Evolutionary conservation across 37 sponge, comb jelly and placozoan genomes (phyloP).

Genomic region (Axinella damicornis): DNA sequence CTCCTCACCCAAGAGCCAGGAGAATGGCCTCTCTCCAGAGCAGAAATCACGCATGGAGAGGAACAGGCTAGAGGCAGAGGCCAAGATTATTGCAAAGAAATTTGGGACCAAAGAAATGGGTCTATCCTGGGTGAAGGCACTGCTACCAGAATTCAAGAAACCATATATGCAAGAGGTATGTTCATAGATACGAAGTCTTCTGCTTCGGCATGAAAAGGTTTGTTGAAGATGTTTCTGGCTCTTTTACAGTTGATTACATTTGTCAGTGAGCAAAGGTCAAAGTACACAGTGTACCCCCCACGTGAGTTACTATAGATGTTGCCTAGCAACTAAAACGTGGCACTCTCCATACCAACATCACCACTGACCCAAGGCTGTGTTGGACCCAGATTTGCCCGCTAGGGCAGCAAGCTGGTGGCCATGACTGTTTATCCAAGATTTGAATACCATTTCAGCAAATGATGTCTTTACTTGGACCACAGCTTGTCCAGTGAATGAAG

Average conservation of each 20-base stretch:
- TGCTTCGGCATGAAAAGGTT: background rate
- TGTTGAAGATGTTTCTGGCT: background rate
- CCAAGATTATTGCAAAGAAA: constrained; percentile 55
- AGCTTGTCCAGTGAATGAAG: constrained; percentile 80
- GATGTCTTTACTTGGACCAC: constrained; percentile 96
- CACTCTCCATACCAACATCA: too few species aligned
- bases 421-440: too few species aligned
- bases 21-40: constrained; percentile 18
- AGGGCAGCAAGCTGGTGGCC: too few species aligned
- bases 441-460: constrained; percentile 32
- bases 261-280: constrained; percentile 49
- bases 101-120: constrained; percentile 62
- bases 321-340: too few species aligned
- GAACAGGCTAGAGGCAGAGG: constrained; percentile 65
- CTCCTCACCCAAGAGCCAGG: background rate
- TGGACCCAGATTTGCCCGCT: too few species aligned
- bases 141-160: constrained; percentile 74
- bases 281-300: constrained; percentile 76
- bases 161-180: constrained; percentile 77
- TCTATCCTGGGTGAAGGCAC: constrained; percentile 74
- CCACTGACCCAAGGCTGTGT: too few species aligned
- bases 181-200: background rate
- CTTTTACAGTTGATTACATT: constrained; percentile 42
- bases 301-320: too few species aligned
- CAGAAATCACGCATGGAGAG: constrained; percentile 39